A percentile compares a stretch with the other conserved stretches of the same genome.
phyloP scores from a whole-genome alignment of 2,888 invertebrate species.

The Eristalis tenax region DNA sequence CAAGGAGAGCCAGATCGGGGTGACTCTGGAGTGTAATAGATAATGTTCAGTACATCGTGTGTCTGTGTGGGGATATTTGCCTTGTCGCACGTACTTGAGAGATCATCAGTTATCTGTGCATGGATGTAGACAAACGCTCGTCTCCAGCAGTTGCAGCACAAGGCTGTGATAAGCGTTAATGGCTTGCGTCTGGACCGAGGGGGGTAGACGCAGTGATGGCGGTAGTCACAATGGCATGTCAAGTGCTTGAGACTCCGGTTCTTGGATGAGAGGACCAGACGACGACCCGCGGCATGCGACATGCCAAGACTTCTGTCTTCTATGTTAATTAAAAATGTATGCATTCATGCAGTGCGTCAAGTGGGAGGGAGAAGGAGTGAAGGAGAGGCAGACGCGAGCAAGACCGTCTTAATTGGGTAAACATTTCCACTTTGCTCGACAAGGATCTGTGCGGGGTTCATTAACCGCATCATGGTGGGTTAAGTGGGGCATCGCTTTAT shows the following conservation, averaged over 20 bases:
- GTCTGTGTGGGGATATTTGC: background rate
- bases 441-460: constrained; percentile 9
- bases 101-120: background rate
- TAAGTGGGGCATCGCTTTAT: constrained; percentile 1
- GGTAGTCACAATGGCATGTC: background rate
- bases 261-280: background rate
- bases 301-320: background rate
- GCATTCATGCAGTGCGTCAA: background rate
- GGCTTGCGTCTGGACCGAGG: background rate
- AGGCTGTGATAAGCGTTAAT: background rate
- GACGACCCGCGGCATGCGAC: background rate
- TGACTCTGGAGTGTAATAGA: background rate
- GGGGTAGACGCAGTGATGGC: background rate
- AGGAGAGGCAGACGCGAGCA: background rate
- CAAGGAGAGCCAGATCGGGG: constrained; percentile 2
- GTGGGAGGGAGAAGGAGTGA: no score
- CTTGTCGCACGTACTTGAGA: background rate
- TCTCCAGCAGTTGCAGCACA: background rate
- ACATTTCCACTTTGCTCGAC: constrained; percentile 20
- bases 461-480: constrained; percentile 9
- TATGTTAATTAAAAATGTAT: background rate
- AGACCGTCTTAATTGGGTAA: constrained; percentile 22
- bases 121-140: background rate
- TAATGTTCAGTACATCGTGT: background rate
- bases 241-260: background rate